These are phyloP conservation scores for Orius laevigatus DNA, from an alignment of 1,140 invertebrate genomes.

Conservation along the genomic window DNA sequence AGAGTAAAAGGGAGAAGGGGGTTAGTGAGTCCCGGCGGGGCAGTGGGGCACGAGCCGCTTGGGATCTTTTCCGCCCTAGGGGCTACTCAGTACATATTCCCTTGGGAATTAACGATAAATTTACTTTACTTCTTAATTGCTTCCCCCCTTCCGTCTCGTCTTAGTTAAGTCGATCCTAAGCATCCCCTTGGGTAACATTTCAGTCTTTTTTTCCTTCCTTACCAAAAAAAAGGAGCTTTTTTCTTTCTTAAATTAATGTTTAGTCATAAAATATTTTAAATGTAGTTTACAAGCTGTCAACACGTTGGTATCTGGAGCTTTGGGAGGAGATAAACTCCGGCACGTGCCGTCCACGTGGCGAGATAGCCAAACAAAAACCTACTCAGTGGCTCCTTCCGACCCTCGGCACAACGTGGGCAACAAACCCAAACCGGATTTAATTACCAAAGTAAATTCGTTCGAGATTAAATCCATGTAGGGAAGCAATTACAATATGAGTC, in stretches of 20 bases:
- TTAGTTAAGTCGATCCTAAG: neutral
- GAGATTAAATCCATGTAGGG: neutral
- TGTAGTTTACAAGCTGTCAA: too few relatives aligned
- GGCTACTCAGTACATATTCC: conserved; percentile 12
- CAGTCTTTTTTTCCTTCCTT: too few relatives aligned
- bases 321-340: too few relatives aligned
- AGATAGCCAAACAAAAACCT: too few relatives aligned
- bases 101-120: conserved; percentile 15
- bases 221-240: too few relatives aligned
- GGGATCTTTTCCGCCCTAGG: neutral
- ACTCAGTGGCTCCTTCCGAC: too few relatives aligned
- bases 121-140: neutral
- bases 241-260: too few relatives aligned
- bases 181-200: neutral
- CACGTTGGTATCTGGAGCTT: too few relatives aligned
- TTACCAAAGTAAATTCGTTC: conserved; percentile 4
- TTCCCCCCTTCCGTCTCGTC: neutral
- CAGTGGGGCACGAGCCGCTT: conserved; percentile 5
- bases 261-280: too few relatives aligned
- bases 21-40: conserved; percentile 9
- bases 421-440: conserved; percentile 2
- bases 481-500: too few relatives aligned
- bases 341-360: too few relatives aligned
- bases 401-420: neutral
- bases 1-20: conserved; percentile 1